phyloP scores from a whole-genome alignment of 1,140 invertebrate genomes.

The Bombus vancouverensis region DNA sequence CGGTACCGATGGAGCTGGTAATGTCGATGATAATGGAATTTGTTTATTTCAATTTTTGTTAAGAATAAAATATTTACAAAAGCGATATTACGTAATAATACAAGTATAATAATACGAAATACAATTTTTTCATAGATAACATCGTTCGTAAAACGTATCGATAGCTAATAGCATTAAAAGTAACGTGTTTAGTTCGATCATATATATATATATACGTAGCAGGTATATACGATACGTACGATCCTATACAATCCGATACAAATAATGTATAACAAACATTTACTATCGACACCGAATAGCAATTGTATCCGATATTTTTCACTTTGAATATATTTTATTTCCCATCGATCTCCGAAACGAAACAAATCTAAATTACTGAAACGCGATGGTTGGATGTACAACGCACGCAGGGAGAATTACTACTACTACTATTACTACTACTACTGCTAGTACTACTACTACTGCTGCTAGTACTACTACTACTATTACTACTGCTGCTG shows the following conservation, averaged over 20 bases:
- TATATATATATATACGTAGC: background rate
- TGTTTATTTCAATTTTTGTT: background rate
- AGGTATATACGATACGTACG: no score
- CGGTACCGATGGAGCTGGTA: background rate
- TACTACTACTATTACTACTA: no score
- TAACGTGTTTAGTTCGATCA: background rate
- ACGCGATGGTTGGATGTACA: no score
- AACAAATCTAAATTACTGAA: background rate
- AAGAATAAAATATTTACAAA: constrained; percentile 35
- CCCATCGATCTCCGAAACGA: background rate
- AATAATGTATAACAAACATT: background rate
- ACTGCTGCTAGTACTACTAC: fast-evolving
- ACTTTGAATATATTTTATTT: background rate
- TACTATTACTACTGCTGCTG: fast-evolving
- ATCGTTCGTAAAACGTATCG: background rate
- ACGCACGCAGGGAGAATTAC: no score
- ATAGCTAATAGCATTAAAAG: background rate
- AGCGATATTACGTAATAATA: background rate
- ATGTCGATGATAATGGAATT: background rate
- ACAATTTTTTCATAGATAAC: background rate
- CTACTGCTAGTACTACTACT: no score
- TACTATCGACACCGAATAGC: background rate
- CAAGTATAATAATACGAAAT: background rate
- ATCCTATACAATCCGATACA: background rate
- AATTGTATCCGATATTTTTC: background rate